A percentile compares a stretch with the other conserved stretches of the same genome.
Evolutionary conservation across 1,140 invertebrate genomes (phyloP).

Genomic region (Brachionus sp.): DNA sequence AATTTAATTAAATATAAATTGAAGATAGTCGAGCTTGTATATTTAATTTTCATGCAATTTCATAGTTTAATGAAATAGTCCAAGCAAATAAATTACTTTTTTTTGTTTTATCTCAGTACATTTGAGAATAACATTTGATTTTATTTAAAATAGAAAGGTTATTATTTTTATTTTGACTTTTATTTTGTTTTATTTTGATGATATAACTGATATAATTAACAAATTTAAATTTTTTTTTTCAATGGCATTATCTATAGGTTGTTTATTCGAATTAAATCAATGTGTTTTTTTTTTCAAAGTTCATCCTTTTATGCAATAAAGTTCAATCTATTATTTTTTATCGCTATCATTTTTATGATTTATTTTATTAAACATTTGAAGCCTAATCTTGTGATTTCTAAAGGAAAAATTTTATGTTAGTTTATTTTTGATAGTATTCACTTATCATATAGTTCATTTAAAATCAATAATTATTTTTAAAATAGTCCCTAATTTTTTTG

Average conservation of each 20-base stretch:
- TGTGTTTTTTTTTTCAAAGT: not conserved
- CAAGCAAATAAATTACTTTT: not conserved
- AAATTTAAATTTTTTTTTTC: not conserved
- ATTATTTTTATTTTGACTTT: not conserved
- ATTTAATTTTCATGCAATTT: conserved; percentile 16
- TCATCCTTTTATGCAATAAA: not conserved
- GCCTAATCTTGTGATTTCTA: too few species aligned
- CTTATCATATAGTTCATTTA: too few species aligned
- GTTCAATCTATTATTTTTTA: not conserved
- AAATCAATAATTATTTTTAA: not conserved
- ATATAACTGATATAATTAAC: not conserved
- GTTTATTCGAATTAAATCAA: not conserved
- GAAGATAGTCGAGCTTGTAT: not conserved
- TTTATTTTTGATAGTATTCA: too few species aligned
- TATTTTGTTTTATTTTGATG: not conserved
- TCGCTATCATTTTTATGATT: not conserved
- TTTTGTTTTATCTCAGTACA: not conserved
- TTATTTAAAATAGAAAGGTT: not conserved
- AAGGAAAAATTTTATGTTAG: too few species aligned
- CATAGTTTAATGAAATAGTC: not conserved
- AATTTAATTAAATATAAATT: conserved; percentile 26
- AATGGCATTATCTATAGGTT: conserved; percentile 5
- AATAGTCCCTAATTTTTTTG: too few species aligned
- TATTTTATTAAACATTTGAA: not conserved
- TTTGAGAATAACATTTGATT: not conserved